Base-by-base conservation (phyloP, 2,888 invertebrate genomes). In the Sclerodermus sp. region DNA sequence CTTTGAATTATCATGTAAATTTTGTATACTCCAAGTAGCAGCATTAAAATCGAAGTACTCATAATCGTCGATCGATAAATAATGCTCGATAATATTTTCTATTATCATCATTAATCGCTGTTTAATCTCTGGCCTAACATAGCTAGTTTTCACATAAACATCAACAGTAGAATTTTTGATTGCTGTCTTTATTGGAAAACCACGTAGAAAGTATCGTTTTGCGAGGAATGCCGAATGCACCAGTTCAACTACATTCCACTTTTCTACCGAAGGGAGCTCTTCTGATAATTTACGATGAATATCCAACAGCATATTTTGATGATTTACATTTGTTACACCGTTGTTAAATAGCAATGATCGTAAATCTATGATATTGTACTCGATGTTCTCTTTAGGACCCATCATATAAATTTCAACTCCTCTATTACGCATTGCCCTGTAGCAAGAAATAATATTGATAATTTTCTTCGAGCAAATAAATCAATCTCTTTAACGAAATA, bases 371-470 rank as follows among this genome's bases (percentile, higher is more conserved):
- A 70, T 60, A 36, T 68, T 62, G 5, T 51, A 43, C 2, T 57
- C 34, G 29, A 55, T 16, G 44, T 74, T 60, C 42, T 77, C 74
- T 5, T 64, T 67, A 12, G 75, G 70, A 39, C 76, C 74, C 14
- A 80, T 71, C 48, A 90, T 72, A 71, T 79, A 90, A 65, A 99
- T 88, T 82, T 99, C 99, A 0, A 99, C 87, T 2, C 98, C 96
- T 68, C 99, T 85, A 78, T 99, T 99, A 53, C 98, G 85, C 99
- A 99, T 99, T 0, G 99, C 99, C 64, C 93, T 86, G 71, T 47
- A 60, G n/a, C n/a, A n/a, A n/a, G n/a, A n/a, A n/a, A n/a, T n/a
- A n/a, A n/a, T n/a, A n/a, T n/a, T n/a, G 31, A 31, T 31, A 31
- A 31, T 31, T 31, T 12, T 4, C 39, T 37, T 34, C n/a, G 5